phyloP scores from a whole-genome alignment of 1,140 invertebrate genomes.

The Chymomyza costata region DNA sequence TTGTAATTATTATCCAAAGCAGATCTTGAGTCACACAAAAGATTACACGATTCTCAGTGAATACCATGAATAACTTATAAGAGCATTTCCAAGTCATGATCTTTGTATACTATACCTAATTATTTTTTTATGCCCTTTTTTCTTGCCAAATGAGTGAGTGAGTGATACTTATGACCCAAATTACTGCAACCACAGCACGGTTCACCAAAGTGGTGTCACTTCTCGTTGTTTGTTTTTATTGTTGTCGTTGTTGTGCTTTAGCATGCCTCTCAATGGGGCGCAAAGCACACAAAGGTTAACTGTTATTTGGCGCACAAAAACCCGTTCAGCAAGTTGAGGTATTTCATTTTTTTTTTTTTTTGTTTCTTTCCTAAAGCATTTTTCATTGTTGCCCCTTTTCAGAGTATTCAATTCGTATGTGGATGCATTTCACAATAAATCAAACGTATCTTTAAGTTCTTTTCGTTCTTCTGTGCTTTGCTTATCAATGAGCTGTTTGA shows the following conservation, averaged over 20 bases:
- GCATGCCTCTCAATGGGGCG: too few relatives aligned
- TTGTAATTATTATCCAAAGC: too few relatives aligned
- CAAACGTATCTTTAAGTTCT: constrained; percentile 31
- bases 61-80: too few relatives aligned
- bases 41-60: too few relatives aligned
- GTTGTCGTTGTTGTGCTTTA: constrained; percentile 1
- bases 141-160: constrained; percentile 57
- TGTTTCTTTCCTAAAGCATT: constrained; percentile 13
- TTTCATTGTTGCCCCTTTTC: too few relatives aligned
- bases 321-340: constrained; percentile 30
- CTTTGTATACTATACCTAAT: too few relatives aligned
- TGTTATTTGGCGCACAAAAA: constrained; percentile 35
- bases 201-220: constrained; percentile 25
- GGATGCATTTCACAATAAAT: constrained; percentile 29
- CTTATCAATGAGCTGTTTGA: constrained; percentile 29
- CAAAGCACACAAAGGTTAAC: constrained; percentile 41
- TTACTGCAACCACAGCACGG: constrained; percentile 26
- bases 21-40: too few relatives aligned
- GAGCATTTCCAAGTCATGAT: too few relatives aligned
- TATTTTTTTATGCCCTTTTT: constrained; percentile 4
- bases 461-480: constrained; percentile 5
- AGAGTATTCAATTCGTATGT: not conserved
- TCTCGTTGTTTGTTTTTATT: constrained; percentile 6
- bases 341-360: too few relatives aligned
- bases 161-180: constrained; percentile 52